phyloP scores from a whole-genome alignment of 2,888 invertebrate species.

The Metalampra italica region DNA sequence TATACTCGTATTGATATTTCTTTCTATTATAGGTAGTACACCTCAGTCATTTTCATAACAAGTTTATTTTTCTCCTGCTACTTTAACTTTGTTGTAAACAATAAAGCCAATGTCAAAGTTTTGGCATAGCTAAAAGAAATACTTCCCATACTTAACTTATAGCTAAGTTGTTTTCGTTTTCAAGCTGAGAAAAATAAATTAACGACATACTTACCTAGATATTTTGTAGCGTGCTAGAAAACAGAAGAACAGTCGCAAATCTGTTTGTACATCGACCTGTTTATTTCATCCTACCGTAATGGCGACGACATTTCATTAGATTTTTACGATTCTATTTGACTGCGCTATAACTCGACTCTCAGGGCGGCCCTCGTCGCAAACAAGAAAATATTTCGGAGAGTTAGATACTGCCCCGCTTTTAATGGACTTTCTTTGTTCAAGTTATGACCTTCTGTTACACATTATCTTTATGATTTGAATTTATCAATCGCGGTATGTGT shows the following conservation, averaged over 20 bases:
- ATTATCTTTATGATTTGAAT: conserved; percentile 10
- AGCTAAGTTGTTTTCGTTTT: too few species aligned
- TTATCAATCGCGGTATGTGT: not conserved
- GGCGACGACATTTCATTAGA: conserved; percentile 39
- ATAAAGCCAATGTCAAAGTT: too few species aligned
- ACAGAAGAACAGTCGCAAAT: not conserved
- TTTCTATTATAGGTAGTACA: too few species aligned
- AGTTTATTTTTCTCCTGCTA: too few species aligned
- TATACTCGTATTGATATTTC: too few species aligned
- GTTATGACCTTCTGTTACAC: conserved; percentile 12
- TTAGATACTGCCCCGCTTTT: conserved; percentile 21
- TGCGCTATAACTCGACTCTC: conserved; percentile 30
- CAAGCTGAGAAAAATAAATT: too few species aligned
- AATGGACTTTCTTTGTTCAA: conserved; percentile 30
- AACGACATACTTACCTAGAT: too few species aligned
- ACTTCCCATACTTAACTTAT: too few species aligned
- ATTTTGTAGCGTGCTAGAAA: not conserved
- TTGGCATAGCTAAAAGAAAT: too few species aligned
- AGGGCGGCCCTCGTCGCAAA: conserved; percentile 18
- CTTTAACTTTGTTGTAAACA: too few species aligned
- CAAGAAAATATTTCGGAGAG: conserved; percentile 31
- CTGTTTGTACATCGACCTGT: conserved; percentile 1
- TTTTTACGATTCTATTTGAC: conserved; percentile 46
- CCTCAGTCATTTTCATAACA: too few species aligned
- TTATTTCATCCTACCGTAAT: conserved; percentile 13